Evolutionary conservation across 2,797 vertebrate species (phyloP), one percentile per base, ranked within the genome.

Genomic region (Hephaestus fuliginosus): DNA sequence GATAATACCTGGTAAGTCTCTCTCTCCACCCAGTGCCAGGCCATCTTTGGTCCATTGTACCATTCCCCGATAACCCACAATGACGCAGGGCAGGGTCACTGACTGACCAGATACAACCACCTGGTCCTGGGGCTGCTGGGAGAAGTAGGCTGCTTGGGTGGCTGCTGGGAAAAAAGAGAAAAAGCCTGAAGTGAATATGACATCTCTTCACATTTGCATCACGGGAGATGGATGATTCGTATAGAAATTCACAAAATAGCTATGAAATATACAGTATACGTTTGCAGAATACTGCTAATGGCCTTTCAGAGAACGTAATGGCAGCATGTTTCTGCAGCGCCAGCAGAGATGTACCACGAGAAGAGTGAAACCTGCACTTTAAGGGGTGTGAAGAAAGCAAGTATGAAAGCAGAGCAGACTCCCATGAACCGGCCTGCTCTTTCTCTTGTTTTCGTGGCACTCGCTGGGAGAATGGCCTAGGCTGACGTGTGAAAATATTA

Each of bases 41-140:
- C 97, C 97, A 22, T 98, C 97, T 95, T 97, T 98, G 76, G 97
- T 97, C 97, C 97, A 98, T 78, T 98, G 97, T 67, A 98, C 97
- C 93, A 97, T 96, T 48, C 96, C 96, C 61, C 93, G 87, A 79
- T 98, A 97, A 0, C 96, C 95, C 55, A 96, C 94, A 18, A 97
- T 95, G 68, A 96, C 95, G 49, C 97, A 97, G 43, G 95, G 95
- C 28, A 98, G 92, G 5, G 95, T 96, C 73, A 97, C 97, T 0
- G 96, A 96, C 58, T 95, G 95, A n/a, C 96, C 96, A 2, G 96
- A 84, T 36, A 97, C 93, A 18, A 97, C 96, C 66, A 97, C 95
- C 89, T 96, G 91, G 92, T 98, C 96, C 72, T 96, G 94, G 1
- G 97, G 97, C 88, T 98, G 97, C 92, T 97, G 96, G 79, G 96